Conservation (phyloP, 2,113 vertebrate genomes). For the Tetraodon nigroviridis region DNA sequence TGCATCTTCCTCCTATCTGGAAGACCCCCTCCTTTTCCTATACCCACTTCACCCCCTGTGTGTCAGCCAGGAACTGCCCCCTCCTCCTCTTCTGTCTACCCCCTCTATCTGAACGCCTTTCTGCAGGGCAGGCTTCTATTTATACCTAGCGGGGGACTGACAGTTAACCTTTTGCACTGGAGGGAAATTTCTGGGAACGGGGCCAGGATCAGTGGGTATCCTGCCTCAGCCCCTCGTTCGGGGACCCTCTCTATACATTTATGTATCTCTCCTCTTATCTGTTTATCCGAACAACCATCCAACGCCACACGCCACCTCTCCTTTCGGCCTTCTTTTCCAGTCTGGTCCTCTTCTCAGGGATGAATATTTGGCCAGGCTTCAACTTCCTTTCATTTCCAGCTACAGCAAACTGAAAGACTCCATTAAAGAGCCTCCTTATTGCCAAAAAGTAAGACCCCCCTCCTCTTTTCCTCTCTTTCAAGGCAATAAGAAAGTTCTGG, state of each 20-base stretch:
- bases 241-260: slow-evolving; percentile 32
- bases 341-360: slow-evolving; percentile 50
- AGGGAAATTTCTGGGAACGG: slow-evolving; percentile 66
- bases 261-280: slow-evolving; percentile 24
- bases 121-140: slow-evolving; percentile 70
- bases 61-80: not conserved
- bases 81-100: slow-evolving; percentile 25
- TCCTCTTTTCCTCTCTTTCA: slow-evolving; percentile 20
- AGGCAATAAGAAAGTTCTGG: slow-evolving; percentile 35
- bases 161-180: slow-evolving; percentile 76
- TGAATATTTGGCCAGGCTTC: slow-evolving; percentile 66
- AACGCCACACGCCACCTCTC: slow-evolving; percentile 57
- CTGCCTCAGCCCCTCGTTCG: slow-evolving; percentile 48
- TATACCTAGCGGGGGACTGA: slow-evolving; percentile 75
- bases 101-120: slow-evolving; percentile 58
- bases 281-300: slow-evolving; percentile 33
- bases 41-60: slow-evolving; percentile 2
- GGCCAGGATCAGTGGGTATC: slow-evolving; percentile 63
- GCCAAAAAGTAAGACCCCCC: slow-evolving; percentile 39
- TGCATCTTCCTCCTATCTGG: slow-evolving; percentile 35
- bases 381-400: slow-evolving; percentile 69
- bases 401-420: slow-evolving; percentile 69
- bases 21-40: slow-evolving; percentile 12
- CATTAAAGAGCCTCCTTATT: slow-evolving; percentile 59
- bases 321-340: slow-evolving; percentile 36